Evolutionary conservation across 2,797 vertebrate genomes (phyloP).

Genomic region (Anisognathus igniventris): DNA sequence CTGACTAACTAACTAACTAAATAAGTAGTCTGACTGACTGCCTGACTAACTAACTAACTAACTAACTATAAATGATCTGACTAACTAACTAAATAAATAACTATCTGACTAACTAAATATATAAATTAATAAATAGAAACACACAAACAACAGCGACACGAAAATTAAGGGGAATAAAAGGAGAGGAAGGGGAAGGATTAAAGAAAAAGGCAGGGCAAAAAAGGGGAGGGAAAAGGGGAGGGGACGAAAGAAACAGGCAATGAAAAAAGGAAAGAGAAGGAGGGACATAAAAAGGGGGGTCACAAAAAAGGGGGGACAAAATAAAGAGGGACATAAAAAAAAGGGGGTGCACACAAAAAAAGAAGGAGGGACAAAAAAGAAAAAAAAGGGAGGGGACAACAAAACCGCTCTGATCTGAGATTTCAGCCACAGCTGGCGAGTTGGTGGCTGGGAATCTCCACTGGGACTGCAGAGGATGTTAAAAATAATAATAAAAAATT

Average conservation of each 20-base stretch:
- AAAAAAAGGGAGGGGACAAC: background rate
- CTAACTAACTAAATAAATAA: too few relatives aligned
- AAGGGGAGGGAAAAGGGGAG: fast-evolving
- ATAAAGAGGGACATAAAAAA: background rate
- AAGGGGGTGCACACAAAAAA: background rate
- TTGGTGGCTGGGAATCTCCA: background rate
- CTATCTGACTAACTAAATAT: background rate
- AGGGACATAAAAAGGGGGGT: background rate
- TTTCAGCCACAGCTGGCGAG: fast-evolving
- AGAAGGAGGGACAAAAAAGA: fast-evolving
- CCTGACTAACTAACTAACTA: too few relatives aligned
- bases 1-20: too few relatives aligned
- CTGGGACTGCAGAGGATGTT: fast-evolving
- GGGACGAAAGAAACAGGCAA: fast-evolving
- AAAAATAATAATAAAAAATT: background rate
- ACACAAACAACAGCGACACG: fast-evolving
- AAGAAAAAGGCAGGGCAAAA: background rate
- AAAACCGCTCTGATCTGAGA: background rate
- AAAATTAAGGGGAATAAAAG: background rate
- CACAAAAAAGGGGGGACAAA: fast-evolving
- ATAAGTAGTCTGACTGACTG: background rate
- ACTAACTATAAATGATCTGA: too few relatives aligned
- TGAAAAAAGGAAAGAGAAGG: fast-evolving
- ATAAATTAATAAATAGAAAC: background rate
- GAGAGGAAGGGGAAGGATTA: fast-evolving